These are phyloP conservation scores for Fukomys damarensis DNA, from an alignment of 2,113 vertebrate genomes.

Conservation along the genomic window DNA sequence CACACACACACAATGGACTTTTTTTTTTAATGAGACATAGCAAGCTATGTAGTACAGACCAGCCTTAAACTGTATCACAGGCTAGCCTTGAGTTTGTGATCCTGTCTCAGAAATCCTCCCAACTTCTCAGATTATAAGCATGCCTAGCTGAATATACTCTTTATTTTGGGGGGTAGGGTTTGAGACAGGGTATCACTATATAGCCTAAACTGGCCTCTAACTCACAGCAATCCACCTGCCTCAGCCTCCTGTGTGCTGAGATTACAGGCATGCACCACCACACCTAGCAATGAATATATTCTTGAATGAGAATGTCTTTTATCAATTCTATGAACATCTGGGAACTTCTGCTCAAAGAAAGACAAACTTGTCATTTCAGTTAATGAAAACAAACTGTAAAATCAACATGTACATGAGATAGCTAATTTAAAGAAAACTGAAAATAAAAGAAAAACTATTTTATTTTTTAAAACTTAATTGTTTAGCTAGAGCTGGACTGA, in stretches of 20 bases:
- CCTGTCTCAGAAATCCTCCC: not conserved
- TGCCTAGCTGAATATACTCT: not conserved
- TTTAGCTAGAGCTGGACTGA: not conserved
- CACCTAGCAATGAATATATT: not conserved
- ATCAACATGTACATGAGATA: not conserved
- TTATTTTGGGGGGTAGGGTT: not conserved
- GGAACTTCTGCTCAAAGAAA: slow-evolving; percentile 21
- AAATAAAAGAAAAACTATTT: not conserved
- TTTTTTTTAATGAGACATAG: not conserved
- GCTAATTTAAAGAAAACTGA: not conserved
- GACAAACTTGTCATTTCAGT: not conserved
- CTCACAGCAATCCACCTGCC: not conserved
- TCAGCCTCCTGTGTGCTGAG: not conserved
- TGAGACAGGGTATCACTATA: not conserved
- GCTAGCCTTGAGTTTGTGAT: not conserved
- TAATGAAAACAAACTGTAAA: not conserved
- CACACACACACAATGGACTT: no score
- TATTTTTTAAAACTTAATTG: not conserved
- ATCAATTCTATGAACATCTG: not conserved
- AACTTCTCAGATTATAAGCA: not conserved
- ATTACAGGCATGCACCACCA: not conserved
- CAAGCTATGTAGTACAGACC: not conserved
- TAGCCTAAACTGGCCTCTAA: not conserved
- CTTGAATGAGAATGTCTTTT: slow-evolving; percentile 31
- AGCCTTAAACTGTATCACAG: not conserved